Conservation (phyloP, 2,797 vertebrate species). For the Onychomys torridus region DNA sequence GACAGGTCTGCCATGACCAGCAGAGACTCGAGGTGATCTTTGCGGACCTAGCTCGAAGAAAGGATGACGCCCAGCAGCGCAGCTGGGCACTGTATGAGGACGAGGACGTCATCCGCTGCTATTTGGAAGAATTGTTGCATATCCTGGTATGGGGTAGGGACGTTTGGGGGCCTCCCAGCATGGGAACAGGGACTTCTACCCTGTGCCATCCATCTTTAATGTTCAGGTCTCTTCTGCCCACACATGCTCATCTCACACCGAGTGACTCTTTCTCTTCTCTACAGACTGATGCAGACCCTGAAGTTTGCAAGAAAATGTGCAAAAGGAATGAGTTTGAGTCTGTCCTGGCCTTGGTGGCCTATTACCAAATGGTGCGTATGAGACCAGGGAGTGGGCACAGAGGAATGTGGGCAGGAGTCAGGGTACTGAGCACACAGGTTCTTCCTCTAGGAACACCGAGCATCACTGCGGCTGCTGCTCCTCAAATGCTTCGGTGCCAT, state of each 20-base stretch:
- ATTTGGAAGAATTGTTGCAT: conserved; percentile 97
- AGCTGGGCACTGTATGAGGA: conserved; percentile 99
- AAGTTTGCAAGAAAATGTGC: conserved; percentile 99
- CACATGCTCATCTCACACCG: background rate
- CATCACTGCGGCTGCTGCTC: conserved; percentile 93
- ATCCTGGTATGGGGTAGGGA: conserved; percentile 92
- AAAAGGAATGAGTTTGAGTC: conserved; percentile 94
- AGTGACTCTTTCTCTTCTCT: background rate
- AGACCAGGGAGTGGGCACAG: background rate
- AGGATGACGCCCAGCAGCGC: conserved; percentile 97
- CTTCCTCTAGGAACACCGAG: conserved; percentile 93
- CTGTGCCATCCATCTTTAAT: fast-evolving
- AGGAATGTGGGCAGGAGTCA: background rate
- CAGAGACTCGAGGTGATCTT: conserved; percentile 98
- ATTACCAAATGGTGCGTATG: conserved; percentile 97
- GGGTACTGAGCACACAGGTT: background rate
- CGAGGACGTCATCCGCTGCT: conserved; percentile 95
- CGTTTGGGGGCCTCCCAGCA: fast-evolving
- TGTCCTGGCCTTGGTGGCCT: conserved; percentile 95
- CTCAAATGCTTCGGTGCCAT: conserved; percentile 98
- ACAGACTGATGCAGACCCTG: conserved; percentile 98
- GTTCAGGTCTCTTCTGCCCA: background rate
- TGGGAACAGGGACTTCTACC: background rate
- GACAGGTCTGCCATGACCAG: conserved; percentile 97
- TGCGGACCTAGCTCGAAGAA: conserved; percentile 93